Evolutionary conservation across 2,113 vertebrate species (phyloP).

Genomic region (Python bivittatus): DNA sequence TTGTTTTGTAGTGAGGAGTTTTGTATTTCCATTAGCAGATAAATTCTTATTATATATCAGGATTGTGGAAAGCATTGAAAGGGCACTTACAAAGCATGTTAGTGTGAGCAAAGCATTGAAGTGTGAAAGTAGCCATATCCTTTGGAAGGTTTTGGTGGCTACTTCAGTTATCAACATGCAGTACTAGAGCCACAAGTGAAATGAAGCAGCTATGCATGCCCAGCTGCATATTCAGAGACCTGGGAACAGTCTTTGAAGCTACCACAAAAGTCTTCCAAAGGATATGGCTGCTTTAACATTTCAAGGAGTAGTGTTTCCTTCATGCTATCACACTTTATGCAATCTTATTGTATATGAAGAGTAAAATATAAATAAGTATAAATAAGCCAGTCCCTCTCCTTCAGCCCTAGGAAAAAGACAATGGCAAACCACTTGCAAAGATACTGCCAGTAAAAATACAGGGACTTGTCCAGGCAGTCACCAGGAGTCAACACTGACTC

Average conservation of each 20-base stretch:
- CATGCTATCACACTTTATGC: not conserved
- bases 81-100: not conserved
- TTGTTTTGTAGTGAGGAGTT: not conserved
- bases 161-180: not conserved
- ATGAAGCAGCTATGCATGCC: not conserved
- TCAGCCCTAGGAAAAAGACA: not conserved
- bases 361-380: not conserved
- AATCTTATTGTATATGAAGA: not conserved
- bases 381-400: not conserved
- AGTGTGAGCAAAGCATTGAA: not conserved
- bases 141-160: not conserved
- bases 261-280: not conserved
- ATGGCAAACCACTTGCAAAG: not conserved
- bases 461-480: not conserved
- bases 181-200: not conserved
- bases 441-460: not conserved
- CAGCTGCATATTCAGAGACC: not conserved
- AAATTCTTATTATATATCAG: not conserved
- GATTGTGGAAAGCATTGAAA: not conserved
- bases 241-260: not conserved
- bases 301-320: not conserved
- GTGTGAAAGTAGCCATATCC: not conserved
- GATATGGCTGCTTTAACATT: not conserved
- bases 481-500: not conserved
- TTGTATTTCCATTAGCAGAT: not conserved